Evolutionary conservation across 1,140 invertebrate species (phyloP).

Genomic region (Caerostris darwini): DNA sequence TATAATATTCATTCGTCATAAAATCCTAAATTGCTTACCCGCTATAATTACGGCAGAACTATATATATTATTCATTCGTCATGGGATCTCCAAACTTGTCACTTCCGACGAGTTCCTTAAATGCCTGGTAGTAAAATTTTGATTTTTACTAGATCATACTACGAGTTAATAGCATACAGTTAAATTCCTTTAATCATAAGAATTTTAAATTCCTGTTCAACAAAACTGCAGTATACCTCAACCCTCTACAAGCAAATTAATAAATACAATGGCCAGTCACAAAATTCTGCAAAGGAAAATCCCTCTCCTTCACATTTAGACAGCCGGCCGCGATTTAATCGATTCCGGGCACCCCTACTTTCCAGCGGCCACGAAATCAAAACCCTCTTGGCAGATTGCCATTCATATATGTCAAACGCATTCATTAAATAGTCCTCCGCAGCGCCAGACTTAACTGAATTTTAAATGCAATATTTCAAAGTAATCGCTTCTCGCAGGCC

Average conservation of each 20-base stretch:
- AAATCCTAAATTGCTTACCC: too few species aligned
- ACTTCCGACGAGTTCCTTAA: too few species aligned
- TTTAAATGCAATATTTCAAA: constrained; percentile 61
- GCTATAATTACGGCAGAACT: too few species aligned
- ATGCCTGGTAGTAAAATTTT: too few species aligned
- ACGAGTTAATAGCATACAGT: too few species aligned
- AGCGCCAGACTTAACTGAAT: constrained; percentile 28
- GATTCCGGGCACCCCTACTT: background rate
- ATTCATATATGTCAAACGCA: constrained; percentile 56
- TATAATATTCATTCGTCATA: too few species aligned
- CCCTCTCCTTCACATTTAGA: background rate
- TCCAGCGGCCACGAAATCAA: constrained; percentile 32
- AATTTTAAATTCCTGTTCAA: background rate
- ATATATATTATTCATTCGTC: too few species aligned
- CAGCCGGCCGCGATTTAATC: constrained; percentile 7
- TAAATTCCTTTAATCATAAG: too few species aligned
- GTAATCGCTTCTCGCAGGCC: constrained; percentile 34
- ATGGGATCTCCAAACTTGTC: too few species aligned
- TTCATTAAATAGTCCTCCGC: constrained; percentile 29
- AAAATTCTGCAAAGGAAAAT: background rate
- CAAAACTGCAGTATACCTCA: background rate
- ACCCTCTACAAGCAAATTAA: background rate
- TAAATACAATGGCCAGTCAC: background rate
- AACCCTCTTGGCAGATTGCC: constrained; percentile 43
- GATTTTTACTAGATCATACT: too few species aligned